Conservation (phyloP, 2,113 vertebrate species). For the Serilophus lunatus region DNA sequence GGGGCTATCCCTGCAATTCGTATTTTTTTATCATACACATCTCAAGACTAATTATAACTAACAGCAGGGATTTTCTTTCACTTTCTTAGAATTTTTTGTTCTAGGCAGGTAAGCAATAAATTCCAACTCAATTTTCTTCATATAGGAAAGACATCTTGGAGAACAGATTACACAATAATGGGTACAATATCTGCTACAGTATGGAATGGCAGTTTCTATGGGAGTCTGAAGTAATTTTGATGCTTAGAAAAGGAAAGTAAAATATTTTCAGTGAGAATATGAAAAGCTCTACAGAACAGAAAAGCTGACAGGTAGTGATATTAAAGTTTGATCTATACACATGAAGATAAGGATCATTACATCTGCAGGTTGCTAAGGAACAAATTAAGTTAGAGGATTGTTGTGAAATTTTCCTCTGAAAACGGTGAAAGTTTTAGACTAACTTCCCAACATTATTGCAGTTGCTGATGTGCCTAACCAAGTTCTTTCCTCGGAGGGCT, state of each 20-base stretch:
- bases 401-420: neutral
- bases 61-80: neutral
- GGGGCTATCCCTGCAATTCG: neutral
- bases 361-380: conserved; percentile 4
- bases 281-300: neutral
- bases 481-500: neutral
- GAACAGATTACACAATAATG: neutral
- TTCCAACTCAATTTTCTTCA: neutral
- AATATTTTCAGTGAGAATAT: conserved; percentile 9
- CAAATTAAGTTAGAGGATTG: neutral
- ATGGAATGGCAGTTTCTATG: neutral
- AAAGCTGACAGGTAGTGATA: neutral
- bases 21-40: neutral
- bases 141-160: neutral
- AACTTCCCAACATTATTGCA: neutral
- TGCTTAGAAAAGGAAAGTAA: neutral
- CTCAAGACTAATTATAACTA: neutral
- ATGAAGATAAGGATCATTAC: conserved; percentile 11
- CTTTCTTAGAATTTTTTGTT: neutral
- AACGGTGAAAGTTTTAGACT: neutral
- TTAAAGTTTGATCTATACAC: neutral
- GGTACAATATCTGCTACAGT: neutral
- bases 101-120: neutral
- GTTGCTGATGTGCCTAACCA: neutral
- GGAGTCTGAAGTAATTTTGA: conserved; percentile 4